Evolutionary conservation across 2,797 vertebrate species (phyloP).

Genomic region (Notoglanidium macrostoma): DNA sequence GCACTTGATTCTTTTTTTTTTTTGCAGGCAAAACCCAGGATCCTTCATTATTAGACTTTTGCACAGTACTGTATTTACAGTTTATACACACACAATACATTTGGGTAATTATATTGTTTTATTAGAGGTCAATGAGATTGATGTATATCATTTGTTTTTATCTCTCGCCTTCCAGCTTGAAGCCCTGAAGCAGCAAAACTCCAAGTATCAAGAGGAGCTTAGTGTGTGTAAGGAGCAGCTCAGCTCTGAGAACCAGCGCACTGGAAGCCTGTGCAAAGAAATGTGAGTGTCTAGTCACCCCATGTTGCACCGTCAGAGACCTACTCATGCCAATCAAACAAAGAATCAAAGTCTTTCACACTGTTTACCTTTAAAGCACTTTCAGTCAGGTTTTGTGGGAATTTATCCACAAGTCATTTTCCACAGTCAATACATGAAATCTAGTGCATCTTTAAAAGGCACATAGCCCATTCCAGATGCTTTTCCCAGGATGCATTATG

Average conservation of each 20-base stretch:
- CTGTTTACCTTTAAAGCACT: not conserved
- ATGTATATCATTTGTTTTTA: slow-evolving; percentile 3
- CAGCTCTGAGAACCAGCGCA: slow-evolving; percentile 79
- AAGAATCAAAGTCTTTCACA: not conserved
- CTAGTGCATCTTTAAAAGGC: not conserved
- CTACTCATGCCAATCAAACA: not conserved
- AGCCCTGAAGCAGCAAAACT: slow-evolving; percentile 86
- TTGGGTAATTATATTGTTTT: not conserved
- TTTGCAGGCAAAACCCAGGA: too few species aligned
- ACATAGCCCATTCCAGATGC: not conserved
- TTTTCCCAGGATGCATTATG: slow-evolving; percentile 40
- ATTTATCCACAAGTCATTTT: not conserved
- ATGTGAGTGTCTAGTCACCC: slow-evolving; percentile 80
- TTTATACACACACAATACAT: not conserved
- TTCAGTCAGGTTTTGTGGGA: not conserved
- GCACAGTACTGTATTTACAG: too few species aligned
- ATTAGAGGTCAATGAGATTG: not conserved
- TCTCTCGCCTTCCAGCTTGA: slow-evolving; percentile 77
- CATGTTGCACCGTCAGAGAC: not conserved
- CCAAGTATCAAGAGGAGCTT: slow-evolving; percentile 84
- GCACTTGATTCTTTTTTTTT: too few species aligned
- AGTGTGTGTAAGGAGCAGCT: slow-evolving; percentile 81
- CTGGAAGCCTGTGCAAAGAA: slow-evolving; percentile 84
- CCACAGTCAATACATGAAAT: not conserved
- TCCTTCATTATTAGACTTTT: too few species aligned